Conservation (phyloP, 1,140 invertebrate genomes). For the Arctopsyche grandis region DNA sequence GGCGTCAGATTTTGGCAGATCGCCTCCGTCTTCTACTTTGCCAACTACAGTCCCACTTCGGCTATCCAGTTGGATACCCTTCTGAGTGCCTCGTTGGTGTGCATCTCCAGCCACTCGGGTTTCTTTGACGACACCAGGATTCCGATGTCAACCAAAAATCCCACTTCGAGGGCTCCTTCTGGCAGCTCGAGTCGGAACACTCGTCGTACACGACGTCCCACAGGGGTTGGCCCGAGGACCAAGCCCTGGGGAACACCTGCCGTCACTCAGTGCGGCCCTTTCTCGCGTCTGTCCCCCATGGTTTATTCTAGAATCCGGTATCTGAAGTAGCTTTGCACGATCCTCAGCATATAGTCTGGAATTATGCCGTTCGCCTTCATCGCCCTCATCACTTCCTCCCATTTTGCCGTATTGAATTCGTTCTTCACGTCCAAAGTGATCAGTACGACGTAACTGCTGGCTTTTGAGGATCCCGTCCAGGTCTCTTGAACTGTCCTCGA, state of each 20-base stretch:
- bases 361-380: background rate
- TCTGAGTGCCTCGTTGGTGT: background rate
- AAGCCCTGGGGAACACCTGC: background rate
- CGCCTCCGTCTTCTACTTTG: background rate
- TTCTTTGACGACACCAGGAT: background rate
- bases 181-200: background rate
- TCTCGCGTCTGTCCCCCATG: background rate
- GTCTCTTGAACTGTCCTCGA: no score
- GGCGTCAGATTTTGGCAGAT: background rate
- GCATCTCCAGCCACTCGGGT: background rate
- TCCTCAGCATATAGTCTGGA: background rate
- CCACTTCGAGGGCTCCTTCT: background rate
- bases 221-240: background rate
- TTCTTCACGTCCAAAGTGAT: no score
- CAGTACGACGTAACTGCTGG: no score
- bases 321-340: background rate
- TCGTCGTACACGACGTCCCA: background rate
- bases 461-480: no score
- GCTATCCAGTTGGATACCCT: background rate
- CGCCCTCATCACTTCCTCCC: no score
- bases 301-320: background rate
- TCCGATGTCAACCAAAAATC: background rate
- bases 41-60: background rate
- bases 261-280: background rate
- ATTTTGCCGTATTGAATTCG: no score